phyloP scores from a whole-genome alignment of 2,113 vertebrate species.

The Mandrillus leucophaeus region DNA sequence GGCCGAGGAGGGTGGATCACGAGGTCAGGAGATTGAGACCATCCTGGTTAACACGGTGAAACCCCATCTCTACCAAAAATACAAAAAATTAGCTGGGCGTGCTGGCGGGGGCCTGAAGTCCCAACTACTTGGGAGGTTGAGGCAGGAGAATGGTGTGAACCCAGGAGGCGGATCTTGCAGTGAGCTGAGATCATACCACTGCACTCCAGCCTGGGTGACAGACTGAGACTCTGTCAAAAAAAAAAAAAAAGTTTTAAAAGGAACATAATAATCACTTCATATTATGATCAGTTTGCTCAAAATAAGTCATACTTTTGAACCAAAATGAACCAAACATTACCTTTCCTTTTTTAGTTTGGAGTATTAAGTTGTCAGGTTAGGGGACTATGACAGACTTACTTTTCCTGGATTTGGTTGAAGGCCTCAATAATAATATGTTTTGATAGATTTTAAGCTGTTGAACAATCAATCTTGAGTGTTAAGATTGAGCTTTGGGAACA shows the following conservation, averaged over 20 bases:
- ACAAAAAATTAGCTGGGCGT: no score
- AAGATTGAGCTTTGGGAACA: not conserved
- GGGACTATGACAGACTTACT: not conserved
- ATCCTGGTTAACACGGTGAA: no score
- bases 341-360: not conserved
- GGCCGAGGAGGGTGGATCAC: no score
- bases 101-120: no score
- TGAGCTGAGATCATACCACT: no score
- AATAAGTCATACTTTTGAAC: slow-evolving; percentile 24
- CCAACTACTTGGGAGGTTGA: no score
- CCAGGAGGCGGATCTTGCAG: no score
- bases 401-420: not conserved
- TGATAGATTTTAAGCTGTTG: slow-evolving; percentile 9
- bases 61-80: no score
- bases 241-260: not conserved
- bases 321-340: not conserved
- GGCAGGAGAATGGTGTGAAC: no score
- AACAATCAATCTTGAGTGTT: not conserved
- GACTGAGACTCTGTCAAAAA: no score
- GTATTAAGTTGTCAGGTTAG: not conserved
- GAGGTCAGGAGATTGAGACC: no score
- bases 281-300: slow-evolving; percentile 2
- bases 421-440: not conserved
- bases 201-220: no score
- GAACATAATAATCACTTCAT: not conserved